Conservation (phyloP, 2,113 vertebrate species). For the Varanus komodoensis region DNA sequence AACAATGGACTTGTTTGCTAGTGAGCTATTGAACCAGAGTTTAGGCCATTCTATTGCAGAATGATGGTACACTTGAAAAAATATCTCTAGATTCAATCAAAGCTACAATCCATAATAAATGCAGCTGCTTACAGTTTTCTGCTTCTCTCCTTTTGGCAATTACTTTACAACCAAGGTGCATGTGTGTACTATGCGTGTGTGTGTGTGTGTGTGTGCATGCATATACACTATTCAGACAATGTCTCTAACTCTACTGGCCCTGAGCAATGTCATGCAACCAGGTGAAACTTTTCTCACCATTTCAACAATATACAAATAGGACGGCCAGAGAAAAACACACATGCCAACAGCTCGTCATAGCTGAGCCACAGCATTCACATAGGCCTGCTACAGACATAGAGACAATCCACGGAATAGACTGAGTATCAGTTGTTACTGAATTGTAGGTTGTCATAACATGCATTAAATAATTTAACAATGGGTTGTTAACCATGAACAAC, state of each 20-base stretch:
- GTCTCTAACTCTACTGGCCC: neutral
- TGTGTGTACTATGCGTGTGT: neutral
- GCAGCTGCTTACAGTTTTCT: slow-evolving; percentile 41
- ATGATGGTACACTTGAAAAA: slow-evolving; percentile 55
- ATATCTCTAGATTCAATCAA: slow-evolving; percentile 67
- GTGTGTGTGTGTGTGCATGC: neutral
- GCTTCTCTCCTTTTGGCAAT: neutral
- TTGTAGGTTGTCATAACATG: too few relatives aligned
- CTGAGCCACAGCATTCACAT: neutral
- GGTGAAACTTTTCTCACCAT: neutral
- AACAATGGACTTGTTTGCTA: slow-evolving; percentile 66
- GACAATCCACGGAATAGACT: too few relatives aligned
- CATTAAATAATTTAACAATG: too few relatives aligned
- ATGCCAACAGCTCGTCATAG: neutral
- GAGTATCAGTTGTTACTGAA: too few relatives aligned
- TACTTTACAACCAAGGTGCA: neutral
- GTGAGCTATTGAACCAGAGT: slow-evolving; percentile 67
- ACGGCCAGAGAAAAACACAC: neutral
- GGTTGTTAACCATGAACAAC: too few relatives aligned
- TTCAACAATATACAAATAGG: neutral
- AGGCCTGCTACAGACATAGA: neutral
- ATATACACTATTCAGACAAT: neutral
- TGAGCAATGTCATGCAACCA: neutral
- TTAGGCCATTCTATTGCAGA: slow-evolving; percentile 63
- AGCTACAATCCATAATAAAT: slow-evolving; percentile 67